These are phyloP conservation scores for Antrozous pallidus DNA, from an alignment of 2,797 vertebrate genomes.

Conservation along the genomic window DNA sequence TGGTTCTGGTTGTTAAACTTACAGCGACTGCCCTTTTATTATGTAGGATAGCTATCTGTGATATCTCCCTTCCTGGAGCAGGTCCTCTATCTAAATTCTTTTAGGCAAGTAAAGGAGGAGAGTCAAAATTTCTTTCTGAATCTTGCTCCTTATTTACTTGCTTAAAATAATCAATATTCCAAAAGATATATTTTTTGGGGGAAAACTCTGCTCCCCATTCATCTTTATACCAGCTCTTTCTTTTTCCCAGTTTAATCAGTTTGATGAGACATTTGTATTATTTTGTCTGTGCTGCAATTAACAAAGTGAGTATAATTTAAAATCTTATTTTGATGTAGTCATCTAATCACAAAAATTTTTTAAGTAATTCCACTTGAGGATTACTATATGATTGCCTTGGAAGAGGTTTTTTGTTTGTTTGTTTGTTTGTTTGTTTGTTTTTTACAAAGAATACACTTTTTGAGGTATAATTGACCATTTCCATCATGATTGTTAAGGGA, in stretches of 20 bases:
- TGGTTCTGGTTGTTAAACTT: no score
- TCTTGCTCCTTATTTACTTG: not conserved
- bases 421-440: not conserved
- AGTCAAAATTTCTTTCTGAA: not conserved
- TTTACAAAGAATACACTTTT: not conserved
- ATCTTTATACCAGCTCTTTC: not conserved
- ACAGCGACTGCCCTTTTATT: no score
- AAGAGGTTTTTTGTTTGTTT: not conserved
- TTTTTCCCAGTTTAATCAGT: accelerated
- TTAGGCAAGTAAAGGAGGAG: not conserved
- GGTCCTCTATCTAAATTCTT: not conserved
- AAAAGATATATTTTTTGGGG: not conserved
- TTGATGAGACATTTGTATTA: not conserved
- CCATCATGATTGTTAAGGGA: not conserved
- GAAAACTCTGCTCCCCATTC: not conserved
- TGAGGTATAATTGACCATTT: not conserved
- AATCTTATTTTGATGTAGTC: not conserved
- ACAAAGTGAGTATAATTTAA: not conserved
- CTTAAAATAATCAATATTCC: not conserved
- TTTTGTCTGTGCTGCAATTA: not conserved
- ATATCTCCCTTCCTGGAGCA: not conserved
- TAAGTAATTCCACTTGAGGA: not conserved
- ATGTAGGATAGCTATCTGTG: not conserved
- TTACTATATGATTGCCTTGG: not conserved
- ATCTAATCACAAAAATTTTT: not conserved